Conservation (phyloP, 2,113 vertebrate species). For the Noctilio leporinus region DNA sequence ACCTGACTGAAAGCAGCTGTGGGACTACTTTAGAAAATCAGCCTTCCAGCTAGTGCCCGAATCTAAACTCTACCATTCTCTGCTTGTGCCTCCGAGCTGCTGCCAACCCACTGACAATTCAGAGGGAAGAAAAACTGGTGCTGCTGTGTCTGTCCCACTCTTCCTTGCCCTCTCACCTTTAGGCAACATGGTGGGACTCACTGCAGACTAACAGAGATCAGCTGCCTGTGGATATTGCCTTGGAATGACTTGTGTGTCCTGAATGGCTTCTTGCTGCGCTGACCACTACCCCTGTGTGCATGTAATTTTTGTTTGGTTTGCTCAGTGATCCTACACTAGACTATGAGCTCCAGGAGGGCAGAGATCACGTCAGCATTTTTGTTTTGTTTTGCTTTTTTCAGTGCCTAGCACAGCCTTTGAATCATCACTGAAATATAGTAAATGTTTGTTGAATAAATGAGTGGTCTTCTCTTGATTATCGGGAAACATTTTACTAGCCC, state of each 20-base stretch:
- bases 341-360: background rate
- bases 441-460: background rate
- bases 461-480: background rate
- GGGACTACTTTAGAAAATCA: constrained; percentile 46
- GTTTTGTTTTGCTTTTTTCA: background rate
- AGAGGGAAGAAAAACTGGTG: background rate
- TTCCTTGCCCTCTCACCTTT: background rate
- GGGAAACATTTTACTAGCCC: background rate
- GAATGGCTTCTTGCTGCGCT: background rate
- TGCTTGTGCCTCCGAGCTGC: background rate
- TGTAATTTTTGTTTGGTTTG: background rate
- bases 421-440: background rate
- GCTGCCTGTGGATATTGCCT: background rate
- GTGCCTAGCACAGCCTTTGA: background rate
- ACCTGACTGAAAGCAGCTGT: constrained; percentile 47
- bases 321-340: background rate
- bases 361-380: background rate
- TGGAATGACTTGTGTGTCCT: background rate
- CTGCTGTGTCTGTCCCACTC: background rate
- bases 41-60: background rate
- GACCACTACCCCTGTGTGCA: accelerated
- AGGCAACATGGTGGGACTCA: background rate
- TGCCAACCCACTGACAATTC: constrained; percentile 31
- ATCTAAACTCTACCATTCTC: constrained; percentile 26
- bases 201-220: background rate